These are phyloP conservation scores for Scopus umbretta DNA, from an alignment of 2,113 vertebrate genomes.

Conservation along the genomic window DNA sequence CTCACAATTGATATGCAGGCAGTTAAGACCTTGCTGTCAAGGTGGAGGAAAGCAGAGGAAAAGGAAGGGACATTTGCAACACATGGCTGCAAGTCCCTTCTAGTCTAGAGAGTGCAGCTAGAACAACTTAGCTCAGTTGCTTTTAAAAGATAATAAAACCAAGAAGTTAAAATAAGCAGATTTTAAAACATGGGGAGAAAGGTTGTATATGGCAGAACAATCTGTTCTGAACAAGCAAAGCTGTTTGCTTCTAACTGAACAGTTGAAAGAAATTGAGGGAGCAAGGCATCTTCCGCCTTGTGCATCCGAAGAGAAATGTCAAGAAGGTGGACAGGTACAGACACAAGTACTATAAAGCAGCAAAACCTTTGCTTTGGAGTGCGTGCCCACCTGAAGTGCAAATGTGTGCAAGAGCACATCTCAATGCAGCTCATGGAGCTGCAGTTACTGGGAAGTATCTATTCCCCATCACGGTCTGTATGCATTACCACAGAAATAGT, in stretches of 20 bases:
- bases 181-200: neutral
- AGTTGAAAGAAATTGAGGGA: neutral
- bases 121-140: neutral
- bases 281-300: neutral
- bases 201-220: neutral
- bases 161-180: neutral
- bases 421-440: neutral
- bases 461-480: rapidly evolving
- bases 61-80: neutral
- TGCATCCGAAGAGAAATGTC: rapidly evolving
- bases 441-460: neutral
- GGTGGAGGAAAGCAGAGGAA: neutral
- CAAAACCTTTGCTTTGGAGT: neutral
- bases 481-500: rapidly evolving
- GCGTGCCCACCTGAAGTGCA: neutral
- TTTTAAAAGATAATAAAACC: neutral
- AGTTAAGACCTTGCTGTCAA: neutral
- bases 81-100: neutral
- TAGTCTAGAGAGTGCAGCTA: neutral
- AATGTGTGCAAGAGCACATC: neutral
- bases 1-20: neutral
- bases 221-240: neutral
- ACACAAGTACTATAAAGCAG: neutral
- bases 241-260: neutral
- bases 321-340: neutral